phyloP scores from a whole-genome alignment of 2,113 vertebrate genomes.

The Syngnathoides biaculeatus region DNA sequence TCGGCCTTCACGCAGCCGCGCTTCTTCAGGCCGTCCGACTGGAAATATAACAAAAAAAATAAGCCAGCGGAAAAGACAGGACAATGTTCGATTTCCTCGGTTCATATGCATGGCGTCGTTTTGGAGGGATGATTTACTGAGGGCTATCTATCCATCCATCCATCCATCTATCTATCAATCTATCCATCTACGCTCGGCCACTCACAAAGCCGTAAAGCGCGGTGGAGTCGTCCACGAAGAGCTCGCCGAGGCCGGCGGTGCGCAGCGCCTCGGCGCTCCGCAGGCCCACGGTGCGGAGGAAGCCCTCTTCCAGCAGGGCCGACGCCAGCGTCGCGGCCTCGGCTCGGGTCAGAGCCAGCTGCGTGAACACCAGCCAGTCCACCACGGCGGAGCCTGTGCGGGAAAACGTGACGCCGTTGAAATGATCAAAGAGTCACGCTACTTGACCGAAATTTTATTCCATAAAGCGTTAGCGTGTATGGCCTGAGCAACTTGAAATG shows the following conservation, averaged over 20 bases:
- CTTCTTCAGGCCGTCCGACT: slow-evolving; percentile 86
- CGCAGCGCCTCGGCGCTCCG: slow-evolving; percentile 78
- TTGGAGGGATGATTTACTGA: too few relatives aligned
- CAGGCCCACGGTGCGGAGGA: slow-evolving; percentile 77
- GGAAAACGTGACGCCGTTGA: not conserved
- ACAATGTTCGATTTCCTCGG: too few relatives aligned
- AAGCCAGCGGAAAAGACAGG: too few relatives aligned
- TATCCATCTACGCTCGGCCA: too few relatives aligned
- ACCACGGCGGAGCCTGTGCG: slow-evolving; percentile 83
- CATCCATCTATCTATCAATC: too few relatives aligned
- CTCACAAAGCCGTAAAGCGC: slow-evolving; percentile 88
- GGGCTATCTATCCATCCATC: too few relatives aligned
- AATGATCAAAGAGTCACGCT: too few relatives aligned
- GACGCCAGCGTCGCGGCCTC: slow-evolving; percentile 86
- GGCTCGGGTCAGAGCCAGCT: slow-evolving; percentile 77
- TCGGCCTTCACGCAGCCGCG: slow-evolving; percentile 78
- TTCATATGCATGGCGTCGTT: too few relatives aligned
- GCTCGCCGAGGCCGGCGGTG: slow-evolving; percentile 75
- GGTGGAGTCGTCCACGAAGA: slow-evolving; percentile 88
- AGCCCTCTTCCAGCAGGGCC: slow-evolving; percentile 86
- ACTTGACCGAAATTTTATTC: too few relatives aligned
- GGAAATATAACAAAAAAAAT: too few relatives aligned
- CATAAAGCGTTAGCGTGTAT: too few relatives aligned
- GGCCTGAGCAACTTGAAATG: too few relatives aligned
- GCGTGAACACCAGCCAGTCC: slow-evolving; percentile 89